phyloP scores from a whole-genome alignment of 2,888 invertebrate genomes.

The Drosophila histrio region DNA sequence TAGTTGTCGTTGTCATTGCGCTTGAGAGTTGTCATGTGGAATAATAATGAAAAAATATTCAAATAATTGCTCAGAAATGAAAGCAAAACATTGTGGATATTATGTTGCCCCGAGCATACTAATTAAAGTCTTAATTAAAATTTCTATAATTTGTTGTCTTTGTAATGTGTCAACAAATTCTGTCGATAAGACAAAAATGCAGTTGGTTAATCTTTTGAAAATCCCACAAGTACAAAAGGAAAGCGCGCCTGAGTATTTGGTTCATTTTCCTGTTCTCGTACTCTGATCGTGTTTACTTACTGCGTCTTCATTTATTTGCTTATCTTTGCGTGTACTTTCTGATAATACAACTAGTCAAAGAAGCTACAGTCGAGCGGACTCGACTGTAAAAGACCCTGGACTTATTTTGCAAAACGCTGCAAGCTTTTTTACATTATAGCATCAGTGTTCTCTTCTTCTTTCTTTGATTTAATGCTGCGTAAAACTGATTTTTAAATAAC shows the following conservation, averaged over 20 bases:
- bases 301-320: conserved; percentile 47
- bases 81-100: conserved; percentile 34
- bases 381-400: too few relatives aligned
- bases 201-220: conserved; percentile 13
- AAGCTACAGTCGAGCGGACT: not conserved
- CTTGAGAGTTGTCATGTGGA: conserved; percentile 47
- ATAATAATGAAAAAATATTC: conserved; percentile 48
- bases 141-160: conserved; percentile 7
- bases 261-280: conserved; percentile 18
- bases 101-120: conserved; percentile 22
- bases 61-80: conserved; percentile 43
- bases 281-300: conserved; percentile 24
- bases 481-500: too few relatives aligned
- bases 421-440: too few relatives aligned
- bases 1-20: conserved; percentile 21
- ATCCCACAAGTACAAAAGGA: conserved; percentile 9
- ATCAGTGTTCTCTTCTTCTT: too few relatives aligned
- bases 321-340: conserved; percentile 44
- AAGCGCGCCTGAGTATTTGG: conserved; percentile 18
- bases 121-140: conserved; percentile 37
- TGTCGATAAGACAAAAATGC: conserved; percentile 30
- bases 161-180: conserved; percentile 44
- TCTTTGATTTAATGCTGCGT: too few relatives aligned
- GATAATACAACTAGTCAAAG: conserved; percentile 38
- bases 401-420: too few relatives aligned